A percentile compares a stretch with the other conserved stretches of the same genome.
phyloP scores from a whole-genome alignment of 2,113 vertebrate species.

The Oostethus manadensis region DNA sequence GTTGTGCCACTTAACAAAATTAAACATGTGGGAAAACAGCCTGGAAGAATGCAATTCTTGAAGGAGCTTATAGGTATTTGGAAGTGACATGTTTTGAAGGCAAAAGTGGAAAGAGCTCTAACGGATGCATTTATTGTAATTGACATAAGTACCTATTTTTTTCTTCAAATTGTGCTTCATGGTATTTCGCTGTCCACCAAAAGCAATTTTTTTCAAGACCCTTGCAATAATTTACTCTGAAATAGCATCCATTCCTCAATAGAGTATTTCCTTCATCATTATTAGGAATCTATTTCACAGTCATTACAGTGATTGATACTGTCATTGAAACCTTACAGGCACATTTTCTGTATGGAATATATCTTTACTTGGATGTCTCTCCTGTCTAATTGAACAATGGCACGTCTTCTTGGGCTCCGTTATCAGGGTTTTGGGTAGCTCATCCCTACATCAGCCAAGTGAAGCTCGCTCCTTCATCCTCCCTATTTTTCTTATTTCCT shows the following conservation, averaged over 20 bases:
- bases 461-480: slow-evolving; percentile 16
- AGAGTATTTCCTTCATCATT: slow-evolving; percentile 62
- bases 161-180: not conserved
- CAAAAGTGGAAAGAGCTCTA: not conserved
- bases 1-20: slow-evolving; percentile 67
- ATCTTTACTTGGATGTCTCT: slow-evolving; percentile 43
- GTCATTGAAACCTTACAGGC: slow-evolving; percentile 46
- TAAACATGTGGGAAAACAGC: slow-evolving; percentile 67
- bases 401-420: slow-evolving; percentile 43
- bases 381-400: slow-evolving; percentile 60
- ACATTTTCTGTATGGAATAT: slow-evolving; percentile 48
- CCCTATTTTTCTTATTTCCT: slow-evolving; percentile 35
- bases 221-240: slow-evolving; percentile 35
- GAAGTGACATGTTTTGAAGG: not conserved
- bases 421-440: slow-evolving; percentile 46
- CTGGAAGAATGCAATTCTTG: slow-evolving; percentile 35
- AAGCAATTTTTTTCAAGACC: slow-evolving; percentile 13
- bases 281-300: slow-evolving; percentile 59
- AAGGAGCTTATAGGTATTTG: slow-evolving; percentile 9
- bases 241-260: slow-evolving; percentile 51
- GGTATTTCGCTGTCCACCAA: slow-evolving; percentile 3
- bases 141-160: not conserved
- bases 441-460: slow-evolving; percentile 44
- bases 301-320: slow-evolving; percentile 65
- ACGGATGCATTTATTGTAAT: no score